A percentile compares a stretch with the other conserved stretches of the same genome.
phyloP scores from a whole-genome alignment of 1,140 invertebrate species.

The Pachypsylla venusta region DNA sequence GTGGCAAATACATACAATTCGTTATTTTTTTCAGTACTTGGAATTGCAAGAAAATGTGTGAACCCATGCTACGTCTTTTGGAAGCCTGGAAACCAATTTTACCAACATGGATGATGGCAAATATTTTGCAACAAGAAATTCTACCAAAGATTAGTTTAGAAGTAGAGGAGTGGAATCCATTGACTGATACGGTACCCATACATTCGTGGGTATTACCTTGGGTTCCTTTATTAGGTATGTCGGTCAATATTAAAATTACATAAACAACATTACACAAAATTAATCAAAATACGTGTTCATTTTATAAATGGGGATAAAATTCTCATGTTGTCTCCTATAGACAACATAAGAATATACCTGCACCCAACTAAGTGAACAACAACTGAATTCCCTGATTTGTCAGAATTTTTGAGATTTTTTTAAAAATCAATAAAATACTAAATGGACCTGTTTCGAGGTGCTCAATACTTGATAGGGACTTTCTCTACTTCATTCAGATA shows the following conservation, averaged over 20 bases:
- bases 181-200: slow-evolving; percentile 82
- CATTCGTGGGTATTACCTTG: slow-evolving; percentile 96
- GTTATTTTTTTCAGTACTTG: slow-evolving; percentile 40
- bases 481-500: neutral
- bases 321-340: neutral
- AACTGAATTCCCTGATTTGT: too few species aligned
- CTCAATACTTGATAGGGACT: too few species aligned
- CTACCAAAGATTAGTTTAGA: slow-evolving; percentile 61
- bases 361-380: too few species aligned
- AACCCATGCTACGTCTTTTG: slow-evolving; percentile 60
- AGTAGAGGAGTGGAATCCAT: slow-evolving; percentile 85
- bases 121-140: slow-evolving; percentile 66
- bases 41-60: slow-evolving; percentile 51
- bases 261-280: slow-evolving; percentile 15
- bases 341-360: too few species aligned
- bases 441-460: too few species aligned
- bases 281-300: slow-evolving; percentile 16
- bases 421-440: too few species aligned
- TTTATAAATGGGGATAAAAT: neutral
- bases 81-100: slow-evolving; percentile 65
- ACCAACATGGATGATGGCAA: slow-evolving; percentile 68
- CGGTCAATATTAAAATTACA: slow-evolving; percentile 10
- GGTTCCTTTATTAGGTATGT: slow-evolving; percentile 56
- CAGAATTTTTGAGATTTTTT: too few species aligned
- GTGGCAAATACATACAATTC: too few species aligned